A percentile compares a stretch with the other conserved stretches of the same genome.
These are phyloP conservation scores for Carcharodon carcharias DNA, from an alignment of 2,797 vertebrate genomes.

Conservation along the genomic window DNA sequence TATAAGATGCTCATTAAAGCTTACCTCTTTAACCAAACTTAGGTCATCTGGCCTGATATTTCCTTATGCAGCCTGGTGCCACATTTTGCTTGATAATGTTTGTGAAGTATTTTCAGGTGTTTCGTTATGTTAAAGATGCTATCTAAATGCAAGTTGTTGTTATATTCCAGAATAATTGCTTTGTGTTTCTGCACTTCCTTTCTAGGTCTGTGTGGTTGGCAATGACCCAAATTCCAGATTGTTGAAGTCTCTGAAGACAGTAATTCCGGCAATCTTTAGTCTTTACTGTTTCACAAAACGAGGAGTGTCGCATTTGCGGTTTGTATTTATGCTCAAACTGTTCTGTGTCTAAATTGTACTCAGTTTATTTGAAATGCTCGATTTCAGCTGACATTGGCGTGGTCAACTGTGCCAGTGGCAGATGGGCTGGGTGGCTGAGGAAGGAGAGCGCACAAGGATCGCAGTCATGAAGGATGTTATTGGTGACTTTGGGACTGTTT, in stretches of 20 bases:
- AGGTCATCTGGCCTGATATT: too few species aligned
- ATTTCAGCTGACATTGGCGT: neutral
- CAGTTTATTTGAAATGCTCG: neutral
- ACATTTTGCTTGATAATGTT: too few species aligned
- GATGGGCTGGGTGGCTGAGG: neutral
- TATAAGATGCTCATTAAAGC: too few species aligned
- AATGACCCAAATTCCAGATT: conserved; percentile 64
- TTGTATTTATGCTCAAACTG: conserved; percentile 42
- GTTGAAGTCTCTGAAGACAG: conserved; percentile 59
- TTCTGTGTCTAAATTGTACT: neutral
- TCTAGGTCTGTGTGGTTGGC: conserved; percentile 81
- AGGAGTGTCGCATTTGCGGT: conserved; percentile 83
- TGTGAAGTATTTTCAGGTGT: too few species aligned
- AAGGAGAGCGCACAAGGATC: neutral
- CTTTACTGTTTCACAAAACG: conserved; percentile 83
- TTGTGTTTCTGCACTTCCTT: conserved; percentile 38
- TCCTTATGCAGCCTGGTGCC: too few species aligned
- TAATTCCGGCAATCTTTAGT: conserved; percentile 70
- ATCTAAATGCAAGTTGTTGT: neutral
- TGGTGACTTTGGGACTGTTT: neutral
- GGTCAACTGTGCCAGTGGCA: too few species aligned
- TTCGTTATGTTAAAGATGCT: neutral
- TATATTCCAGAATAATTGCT: neutral
- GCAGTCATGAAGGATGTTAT: neutral
- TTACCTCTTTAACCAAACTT: too few species aligned